Conservation (phyloP, 1,140 invertebrate species). For the Dinothrombium tinctorium region DNA sequence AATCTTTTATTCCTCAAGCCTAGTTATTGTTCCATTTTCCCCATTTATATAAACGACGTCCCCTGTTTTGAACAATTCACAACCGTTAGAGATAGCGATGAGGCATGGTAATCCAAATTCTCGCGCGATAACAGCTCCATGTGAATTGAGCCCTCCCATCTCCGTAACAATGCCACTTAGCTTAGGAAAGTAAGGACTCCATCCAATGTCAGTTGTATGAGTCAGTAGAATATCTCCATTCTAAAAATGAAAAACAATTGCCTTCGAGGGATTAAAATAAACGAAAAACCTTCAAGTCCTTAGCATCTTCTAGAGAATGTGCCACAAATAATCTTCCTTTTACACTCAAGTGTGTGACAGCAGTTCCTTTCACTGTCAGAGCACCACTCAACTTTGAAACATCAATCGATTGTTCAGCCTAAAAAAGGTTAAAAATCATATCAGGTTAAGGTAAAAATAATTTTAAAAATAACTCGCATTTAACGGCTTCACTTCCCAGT, state of each 20-base stretch:
- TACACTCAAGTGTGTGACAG: constrained; percentile 39
- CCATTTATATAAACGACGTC: constrained; percentile 16
- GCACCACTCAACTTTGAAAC: constrained; percentile 1
- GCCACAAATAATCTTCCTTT: constrained; percentile 43
- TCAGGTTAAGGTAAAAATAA: too few species aligned
- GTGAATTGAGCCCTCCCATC: constrained; percentile 56
- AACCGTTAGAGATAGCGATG: constrained; percentile 42
- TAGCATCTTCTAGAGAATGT: constrained; percentile 20
- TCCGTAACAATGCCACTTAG: constrained; percentile 55
- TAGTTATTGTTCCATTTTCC: constrained; percentile 16
- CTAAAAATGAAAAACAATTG: constrained; percentile 15
- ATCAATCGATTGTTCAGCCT: too few species aligned
- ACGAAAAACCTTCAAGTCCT: constrained; percentile 20
- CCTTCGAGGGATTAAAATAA: background rate
- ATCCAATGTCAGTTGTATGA: constrained; percentile 54
- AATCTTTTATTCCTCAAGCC: too few species aligned
- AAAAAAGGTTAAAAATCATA: too few species aligned
- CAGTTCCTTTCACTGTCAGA: constrained; percentile 30
- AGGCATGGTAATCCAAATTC: constrained; percentile 64
- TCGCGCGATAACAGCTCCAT: constrained; percentile 60
- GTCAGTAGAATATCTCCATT: constrained; percentile 52
- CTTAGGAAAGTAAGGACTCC: constrained; percentile 64
- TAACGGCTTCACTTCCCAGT: constrained; percentile 16
- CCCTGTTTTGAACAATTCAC: constrained; percentile 39
- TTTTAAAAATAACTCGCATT: constrained; percentile 4